These are phyloP conservation scores for Thunnus thynnus DNA, from an alignment of 2,113 vertebrate species.

Conservation along the genomic window DNA sequence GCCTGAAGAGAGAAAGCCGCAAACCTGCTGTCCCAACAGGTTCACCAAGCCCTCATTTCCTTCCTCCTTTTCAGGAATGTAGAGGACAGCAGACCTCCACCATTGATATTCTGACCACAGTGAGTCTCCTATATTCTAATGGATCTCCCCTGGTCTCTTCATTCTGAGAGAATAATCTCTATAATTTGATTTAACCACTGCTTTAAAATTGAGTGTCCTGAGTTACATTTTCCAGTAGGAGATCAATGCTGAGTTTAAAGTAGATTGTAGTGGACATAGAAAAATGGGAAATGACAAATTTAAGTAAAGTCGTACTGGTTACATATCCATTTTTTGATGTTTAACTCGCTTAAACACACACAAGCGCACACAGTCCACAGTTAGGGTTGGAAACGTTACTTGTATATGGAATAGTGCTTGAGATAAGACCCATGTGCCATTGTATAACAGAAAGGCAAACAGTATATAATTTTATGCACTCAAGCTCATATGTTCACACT, in stretches of 20 bases:
- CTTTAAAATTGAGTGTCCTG: not conserved
- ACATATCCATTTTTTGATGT: too few relatives aligned
- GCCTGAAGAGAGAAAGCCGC: conserved; percentile 2
- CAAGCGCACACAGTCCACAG: not conserved
- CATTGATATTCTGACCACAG: not conserved
- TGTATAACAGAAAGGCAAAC: not conserved
- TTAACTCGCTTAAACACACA: too few relatives aligned
- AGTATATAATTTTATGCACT: too few relatives aligned
- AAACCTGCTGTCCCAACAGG: conserved; percentile 5
- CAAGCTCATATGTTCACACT: not conserved
- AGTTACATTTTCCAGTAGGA: not conserved
- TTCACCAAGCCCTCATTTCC: conserved; percentile 16
- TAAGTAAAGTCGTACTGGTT: not conserved
- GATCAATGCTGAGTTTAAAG: too few relatives aligned
- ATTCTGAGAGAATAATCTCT: not conserved
- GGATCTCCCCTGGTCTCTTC: not conserved
- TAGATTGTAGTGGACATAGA: too few relatives aligned
- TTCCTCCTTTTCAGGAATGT: not conserved
- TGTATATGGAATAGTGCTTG: too few relatives aligned
- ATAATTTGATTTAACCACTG: not conserved
- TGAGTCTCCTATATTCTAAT: not conserved
- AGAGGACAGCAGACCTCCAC: not conserved
- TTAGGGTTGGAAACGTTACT: too few relatives aligned
- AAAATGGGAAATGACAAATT: not conserved
- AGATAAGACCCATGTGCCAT: not conserved